Base-by-base conservation (phyloP, 2,113 vertebrate genomes). In the Rattus rattus region DNA sequence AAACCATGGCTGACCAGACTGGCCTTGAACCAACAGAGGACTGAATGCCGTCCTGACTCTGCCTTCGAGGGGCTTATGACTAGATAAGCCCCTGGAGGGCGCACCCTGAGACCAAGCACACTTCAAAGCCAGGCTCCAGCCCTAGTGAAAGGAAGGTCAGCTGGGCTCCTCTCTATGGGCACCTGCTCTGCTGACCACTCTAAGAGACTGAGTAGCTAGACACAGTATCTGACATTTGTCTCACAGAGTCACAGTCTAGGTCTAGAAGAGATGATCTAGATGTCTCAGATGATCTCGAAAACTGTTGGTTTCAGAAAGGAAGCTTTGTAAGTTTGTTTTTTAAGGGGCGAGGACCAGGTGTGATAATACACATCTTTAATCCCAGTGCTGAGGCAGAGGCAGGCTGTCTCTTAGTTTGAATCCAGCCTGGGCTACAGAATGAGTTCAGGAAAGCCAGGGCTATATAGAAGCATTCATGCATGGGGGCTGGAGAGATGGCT, bases 291-390 rank as follows among this genome's bases (percentile, higher is more conserved):
- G 65, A 22, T 90, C 30, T 77, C 59, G 24, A 91, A 93, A 30
- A 94, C 70, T 88, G 19, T 93, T 52, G 67, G 65, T 91, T 77
- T 97, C 26, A 63, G 63, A 96, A 69, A 96, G 93, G 73, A 67
- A 24, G 10, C 54, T 30, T 91, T 77, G 28, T 72, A n/a, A n/a
- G 36, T 39, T 39, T 39, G 70, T 73, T 39, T 59, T 43, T n/a
- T 36, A 12, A 43, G 61, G 56, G 1, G n/a, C 5, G 79, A 81
- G 20, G 20, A 12, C 36, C 54, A 39, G 79, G 33, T 81, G 54
- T 81, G n/a, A 14, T 61, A 24, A 22, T 7, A 3, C 22, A 61
- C 24, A 43, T 16, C n/a, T 84, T 84, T 84, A 84, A 63, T 63
- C n/a, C n/a, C 7, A 63, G 81, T 13, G 28, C 80, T 61, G 39